A percentile compares a stretch with the other conserved stretches of the same genome.
Conservation (phyloP, 2,797 vertebrate species). For the Limnodromus scolopaceus region DNA sequence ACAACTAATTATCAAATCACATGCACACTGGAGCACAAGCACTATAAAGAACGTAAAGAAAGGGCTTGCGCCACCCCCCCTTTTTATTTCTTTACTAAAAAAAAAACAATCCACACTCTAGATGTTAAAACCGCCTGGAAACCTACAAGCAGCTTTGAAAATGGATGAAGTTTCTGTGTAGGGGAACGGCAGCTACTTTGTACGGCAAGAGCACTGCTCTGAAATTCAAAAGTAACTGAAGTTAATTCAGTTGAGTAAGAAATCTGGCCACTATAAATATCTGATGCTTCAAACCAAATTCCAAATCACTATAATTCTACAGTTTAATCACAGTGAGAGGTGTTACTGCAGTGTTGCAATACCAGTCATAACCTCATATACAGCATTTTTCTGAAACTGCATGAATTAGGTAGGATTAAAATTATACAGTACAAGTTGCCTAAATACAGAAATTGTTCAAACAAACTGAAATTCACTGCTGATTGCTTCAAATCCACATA, state of each 20-base stretch:
- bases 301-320: background rate
- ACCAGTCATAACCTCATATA: background rate
- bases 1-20: background rate
- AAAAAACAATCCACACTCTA: conserved; percentile 33
- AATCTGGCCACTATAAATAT: background rate
- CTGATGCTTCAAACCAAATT: background rate
- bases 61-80: background rate
- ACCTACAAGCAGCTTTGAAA: conserved; percentile 79
- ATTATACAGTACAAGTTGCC: background rate
- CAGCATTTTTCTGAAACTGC: background rate
- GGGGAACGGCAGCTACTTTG: conserved; percentile 87
- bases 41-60: background rate
- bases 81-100: background rate
- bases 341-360: background rate
- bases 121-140: conserved; percentile 80
- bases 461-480: background rate
- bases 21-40: background rate
- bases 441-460: background rate
- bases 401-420: background rate
- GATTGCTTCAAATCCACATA: background rate
- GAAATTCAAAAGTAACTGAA: conserved; percentile 83
- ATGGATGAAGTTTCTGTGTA: conserved; percentile 90
- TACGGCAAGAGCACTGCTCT: conserved; percentile 85
- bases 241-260: background rate
- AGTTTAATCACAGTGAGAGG: background rate